Evolutionary conservation across 2,888 invertebrate genomes (phyloP).

Genomic region (Ochlodes sylvanus): DNA sequence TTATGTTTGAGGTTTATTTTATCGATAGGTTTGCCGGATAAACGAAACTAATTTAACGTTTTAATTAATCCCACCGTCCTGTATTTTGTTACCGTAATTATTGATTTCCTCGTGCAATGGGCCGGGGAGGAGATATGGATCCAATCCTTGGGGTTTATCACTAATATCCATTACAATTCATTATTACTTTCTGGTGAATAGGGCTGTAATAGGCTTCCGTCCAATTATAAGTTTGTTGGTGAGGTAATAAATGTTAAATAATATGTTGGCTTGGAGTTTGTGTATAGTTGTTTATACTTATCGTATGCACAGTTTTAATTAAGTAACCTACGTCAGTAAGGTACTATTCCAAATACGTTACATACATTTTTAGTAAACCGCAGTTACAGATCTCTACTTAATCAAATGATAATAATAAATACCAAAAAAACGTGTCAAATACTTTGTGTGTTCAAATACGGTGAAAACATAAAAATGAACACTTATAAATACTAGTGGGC

Average conservation of each 20-base stretch:
- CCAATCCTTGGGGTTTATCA: conserved; percentile 52
- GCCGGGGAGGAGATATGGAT: conserved; percentile 51
- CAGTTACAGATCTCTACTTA: no score
- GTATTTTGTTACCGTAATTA: conserved; percentile 77
- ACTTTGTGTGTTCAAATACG: no score
- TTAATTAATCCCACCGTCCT: conserved; percentile 78
- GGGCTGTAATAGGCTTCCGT: conserved; percentile 39
- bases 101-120: conserved; percentile 63
- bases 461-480: no score
- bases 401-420: no score
- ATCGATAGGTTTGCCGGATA: conserved; percentile 76
- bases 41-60: conserved; percentile 81
- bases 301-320: no score
- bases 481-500: no score
- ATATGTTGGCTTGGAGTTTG: conserved; percentile 25
- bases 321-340: no score
- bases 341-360: no score
- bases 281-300: no score
- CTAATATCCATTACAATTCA: conserved; percentile 49
- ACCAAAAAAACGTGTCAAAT: no score
- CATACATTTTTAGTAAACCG: no score
- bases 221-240: conserved; percentile 53
- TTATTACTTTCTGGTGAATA: conserved; percentile 46
- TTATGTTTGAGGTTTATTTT: conserved; percentile 65
- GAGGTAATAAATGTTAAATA: conserved; percentile 55